These are phyloP conservation scores for Calliopum simillimum DNA, from an alignment of 2,888 invertebrate genomes.

Conservation along the genomic window DNA sequence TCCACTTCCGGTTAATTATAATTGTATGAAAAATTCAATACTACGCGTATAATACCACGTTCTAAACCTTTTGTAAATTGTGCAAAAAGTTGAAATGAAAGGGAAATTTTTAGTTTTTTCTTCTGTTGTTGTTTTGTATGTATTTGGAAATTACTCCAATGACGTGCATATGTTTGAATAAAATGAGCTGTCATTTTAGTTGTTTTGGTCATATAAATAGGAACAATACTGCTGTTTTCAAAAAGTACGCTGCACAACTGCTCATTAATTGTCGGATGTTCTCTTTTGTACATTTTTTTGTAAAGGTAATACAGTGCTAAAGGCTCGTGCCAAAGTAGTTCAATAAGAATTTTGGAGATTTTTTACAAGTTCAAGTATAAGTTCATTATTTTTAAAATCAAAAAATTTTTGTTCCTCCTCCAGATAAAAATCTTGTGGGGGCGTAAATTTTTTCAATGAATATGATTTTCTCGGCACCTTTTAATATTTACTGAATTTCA, in stretches of 20 bases:
- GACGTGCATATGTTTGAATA: conserved; percentile 54
- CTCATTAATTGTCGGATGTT: conserved; percentile 56
- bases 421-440: too few relatives aligned
- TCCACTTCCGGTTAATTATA: conserved; percentile 67
- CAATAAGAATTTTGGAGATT: neutral
- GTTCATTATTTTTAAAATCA: too few relatives aligned
- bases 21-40: conserved; percentile 35
- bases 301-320: conserved; percentile 7
- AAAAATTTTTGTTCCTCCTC: too few relatives aligned
- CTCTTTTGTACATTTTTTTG: conserved; percentile 45
- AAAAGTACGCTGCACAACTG: conserved; percentile 47
- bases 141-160: conserved; percentile 40
- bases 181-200: conserved; percentile 27
- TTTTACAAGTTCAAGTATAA: too few relatives aligned
- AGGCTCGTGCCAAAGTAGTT: conserved; percentile 25
- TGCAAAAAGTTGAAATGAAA: conserved; percentile 57
- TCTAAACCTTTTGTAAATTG: conserved; percentile 48
- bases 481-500: too few relatives aligned
- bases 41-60: neutral
- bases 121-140: conserved; percentile 39
- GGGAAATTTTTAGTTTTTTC: conserved; percentile 55
- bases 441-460: too few relatives aligned
- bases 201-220: neutral
- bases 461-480: too few relatives aligned
- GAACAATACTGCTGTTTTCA: neutral